Conservation (phyloP, 2,888 invertebrate species). For the Sphinx pinastri region DNA sequence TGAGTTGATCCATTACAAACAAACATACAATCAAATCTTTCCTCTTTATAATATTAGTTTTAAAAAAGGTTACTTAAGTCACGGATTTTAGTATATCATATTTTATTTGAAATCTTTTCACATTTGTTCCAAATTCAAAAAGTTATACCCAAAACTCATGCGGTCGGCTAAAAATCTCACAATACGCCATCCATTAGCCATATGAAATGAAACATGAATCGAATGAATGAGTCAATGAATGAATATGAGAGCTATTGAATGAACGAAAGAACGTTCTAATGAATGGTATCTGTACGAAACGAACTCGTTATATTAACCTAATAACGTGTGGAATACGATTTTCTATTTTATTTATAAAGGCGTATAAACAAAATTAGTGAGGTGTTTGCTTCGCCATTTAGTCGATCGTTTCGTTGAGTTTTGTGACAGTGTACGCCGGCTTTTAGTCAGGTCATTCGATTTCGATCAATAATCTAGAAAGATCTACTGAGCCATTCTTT, state of each 20-base stretch:
- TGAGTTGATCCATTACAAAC: too few species aligned
- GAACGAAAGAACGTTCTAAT: conserved; percentile 4
- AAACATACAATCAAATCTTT: too few species aligned
- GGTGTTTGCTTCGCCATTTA: neutral
- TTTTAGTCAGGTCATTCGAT: too few species aligned
- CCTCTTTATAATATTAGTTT: too few species aligned
- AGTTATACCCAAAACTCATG: neutral
- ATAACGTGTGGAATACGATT: neutral
- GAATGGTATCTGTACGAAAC: conserved; percentile 13
- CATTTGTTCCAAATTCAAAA: neutral
- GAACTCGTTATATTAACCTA: neutral
- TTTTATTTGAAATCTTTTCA: neutral
- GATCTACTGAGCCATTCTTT: too few species aligned
- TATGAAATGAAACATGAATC: conserved; percentile 5
- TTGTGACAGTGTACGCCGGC: neutral
- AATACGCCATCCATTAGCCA: conserved; percentile 10
- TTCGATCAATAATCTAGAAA: too few species aligned
- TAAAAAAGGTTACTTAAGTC: too few species aligned
- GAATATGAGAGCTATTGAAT: conserved; percentile 6
- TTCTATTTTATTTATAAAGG: neutral
- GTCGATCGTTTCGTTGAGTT: neutral
- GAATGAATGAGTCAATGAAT: conserved; percentile 1
- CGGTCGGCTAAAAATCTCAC: neutral
- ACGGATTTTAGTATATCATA: neutral
- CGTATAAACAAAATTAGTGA: conserved; percentile 7